A percentile compares a stretch with the other conserved stretches of the same genome.
These are phyloP conservation scores for Mus spicilegus DNA, from an alignment of 2,113 vertebrate genomes.

Conservation along the genomic window DNA sequence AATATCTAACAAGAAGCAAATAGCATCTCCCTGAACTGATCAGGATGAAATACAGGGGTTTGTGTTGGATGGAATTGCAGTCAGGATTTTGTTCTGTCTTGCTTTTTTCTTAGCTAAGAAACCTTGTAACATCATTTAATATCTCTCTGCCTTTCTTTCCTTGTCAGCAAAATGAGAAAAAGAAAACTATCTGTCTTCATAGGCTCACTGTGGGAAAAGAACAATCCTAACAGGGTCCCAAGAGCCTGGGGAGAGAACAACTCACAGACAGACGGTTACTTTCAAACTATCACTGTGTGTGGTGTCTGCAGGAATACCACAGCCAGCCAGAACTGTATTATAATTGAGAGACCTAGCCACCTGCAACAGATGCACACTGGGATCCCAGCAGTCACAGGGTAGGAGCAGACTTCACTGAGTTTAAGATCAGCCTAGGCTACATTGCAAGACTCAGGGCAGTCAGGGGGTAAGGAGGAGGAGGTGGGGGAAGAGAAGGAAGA, in stretches of 20 bases:
- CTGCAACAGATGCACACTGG: accelerated
- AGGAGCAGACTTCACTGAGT: neutral
- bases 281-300: neutral
- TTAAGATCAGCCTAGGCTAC: neutral
- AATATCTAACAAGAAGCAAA: neutral
- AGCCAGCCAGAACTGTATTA: neutral
- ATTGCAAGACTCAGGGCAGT: no score
- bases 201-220: neutral
- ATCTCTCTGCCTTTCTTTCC: neutral
- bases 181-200: neutral
- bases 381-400: neutral
- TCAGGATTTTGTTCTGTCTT: neutral
- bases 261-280: neutral
- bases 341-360: neutral
- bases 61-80: neutral
- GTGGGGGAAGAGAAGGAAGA: no score
- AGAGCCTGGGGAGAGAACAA: neutral
- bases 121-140: neutral
- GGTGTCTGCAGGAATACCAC: neutral
- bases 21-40: neutral
- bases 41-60: neutral
- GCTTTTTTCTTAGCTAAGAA: neutral
- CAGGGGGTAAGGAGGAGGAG: no score
- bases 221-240: neutral
- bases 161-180: neutral